These are phyloP conservation scores for Agrotis clavis DNA, from an alignment of 2,888 invertebrate species.

Conservation along the genomic window DNA sequence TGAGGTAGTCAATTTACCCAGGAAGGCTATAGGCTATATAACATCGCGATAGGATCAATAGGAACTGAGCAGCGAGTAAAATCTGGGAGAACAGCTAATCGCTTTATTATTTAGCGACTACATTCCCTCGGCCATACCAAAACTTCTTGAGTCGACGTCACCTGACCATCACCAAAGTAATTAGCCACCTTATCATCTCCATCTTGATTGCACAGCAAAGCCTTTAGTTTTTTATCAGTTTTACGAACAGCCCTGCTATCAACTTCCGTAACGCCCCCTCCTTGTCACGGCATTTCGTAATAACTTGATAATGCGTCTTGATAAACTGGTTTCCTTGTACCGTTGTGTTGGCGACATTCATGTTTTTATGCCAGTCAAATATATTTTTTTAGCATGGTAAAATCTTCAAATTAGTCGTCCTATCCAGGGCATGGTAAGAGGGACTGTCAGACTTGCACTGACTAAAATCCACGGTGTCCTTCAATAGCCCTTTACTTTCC, in stretches of 20 bases:
- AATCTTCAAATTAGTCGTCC: too few species aligned
- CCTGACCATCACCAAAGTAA: not conserved
- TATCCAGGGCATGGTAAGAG: too few species aligned
- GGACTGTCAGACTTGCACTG: too few species aligned
- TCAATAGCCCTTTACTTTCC: too few species aligned
- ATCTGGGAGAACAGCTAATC: too few species aligned
- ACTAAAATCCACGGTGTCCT: too few species aligned
- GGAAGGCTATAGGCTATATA: too few species aligned
- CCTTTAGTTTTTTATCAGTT: not conserved
- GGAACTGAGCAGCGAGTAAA: too few species aligned
- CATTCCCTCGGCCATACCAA: not conserved
- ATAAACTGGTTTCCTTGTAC: constrained; percentile 30
- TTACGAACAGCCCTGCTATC: not conserved
- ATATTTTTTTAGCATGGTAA: too few species aligned
- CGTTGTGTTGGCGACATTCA: not conserved
- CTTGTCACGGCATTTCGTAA: constrained; percentile 22
- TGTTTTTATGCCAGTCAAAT: not conserved
- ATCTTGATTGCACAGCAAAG: constrained; percentile 12
- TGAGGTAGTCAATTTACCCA: too few species aligned
- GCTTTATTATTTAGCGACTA: too few species aligned
- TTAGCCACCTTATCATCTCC: not conserved
- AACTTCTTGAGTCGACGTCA: not conserved
- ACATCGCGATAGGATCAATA: too few species aligned
- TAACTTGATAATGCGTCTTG: constrained; percentile 6
- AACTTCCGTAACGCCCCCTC: constrained; percentile 27